A percentile compares a stretch with the other conserved stretches of the same genome.
Conservation (phyloP, 2,888 invertebrate species). For the Luffia ferchaultella region DNA sequence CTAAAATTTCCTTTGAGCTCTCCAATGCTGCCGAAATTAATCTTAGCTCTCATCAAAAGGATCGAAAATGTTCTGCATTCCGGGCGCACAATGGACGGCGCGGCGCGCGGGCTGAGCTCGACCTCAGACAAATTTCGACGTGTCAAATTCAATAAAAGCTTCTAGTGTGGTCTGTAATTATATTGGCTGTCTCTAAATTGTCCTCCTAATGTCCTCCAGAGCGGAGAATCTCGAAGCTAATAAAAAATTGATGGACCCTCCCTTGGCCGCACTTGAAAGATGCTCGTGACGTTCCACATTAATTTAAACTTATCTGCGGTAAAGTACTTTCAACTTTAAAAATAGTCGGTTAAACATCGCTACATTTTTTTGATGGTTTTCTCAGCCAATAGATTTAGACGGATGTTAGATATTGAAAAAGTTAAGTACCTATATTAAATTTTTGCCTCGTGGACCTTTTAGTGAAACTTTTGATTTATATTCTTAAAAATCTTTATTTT, state of each 20-base stretch:
- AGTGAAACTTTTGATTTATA: too few relatives aligned
- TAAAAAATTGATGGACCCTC: constrained; percentile 46
- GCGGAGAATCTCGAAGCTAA: constrained; percentile 36
- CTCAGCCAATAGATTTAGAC: not conserved
- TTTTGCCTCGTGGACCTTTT: too few relatives aligned
- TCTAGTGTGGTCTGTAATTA: constrained; percentile 37
- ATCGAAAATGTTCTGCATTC: constrained; percentile 50
- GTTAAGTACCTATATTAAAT: too few relatives aligned
- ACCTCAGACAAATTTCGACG: constrained; percentile 36
- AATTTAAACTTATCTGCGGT: constrained; percentile 54
- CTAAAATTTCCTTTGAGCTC: constrained; percentile 58
- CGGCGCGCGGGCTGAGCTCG: constrained; percentile 13
- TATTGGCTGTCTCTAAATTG: constrained; percentile 28
- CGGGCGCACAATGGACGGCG: constrained; percentile 37
- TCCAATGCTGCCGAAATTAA: constrained; percentile 52
- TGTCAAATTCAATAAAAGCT: constrained; percentile 38
- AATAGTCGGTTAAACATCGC: constrained; percentile 26
- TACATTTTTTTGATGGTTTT: not conserved
- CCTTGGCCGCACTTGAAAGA: constrained; percentile 27
- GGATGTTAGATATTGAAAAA: too few relatives aligned
- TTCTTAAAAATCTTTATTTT: too few relatives aligned
- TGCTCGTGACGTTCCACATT: constrained; percentile 44
- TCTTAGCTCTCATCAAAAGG: constrained; percentile 59
- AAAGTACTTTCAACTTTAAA: constrained; percentile 53
- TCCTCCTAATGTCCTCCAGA: constrained; percentile 24